Percentiles rank a stretch among this genome's conserved stretches.
phyloP scores from a whole-genome alignment of 2,113 vertebrate species.

The Steatornis caripensis region DNA sequence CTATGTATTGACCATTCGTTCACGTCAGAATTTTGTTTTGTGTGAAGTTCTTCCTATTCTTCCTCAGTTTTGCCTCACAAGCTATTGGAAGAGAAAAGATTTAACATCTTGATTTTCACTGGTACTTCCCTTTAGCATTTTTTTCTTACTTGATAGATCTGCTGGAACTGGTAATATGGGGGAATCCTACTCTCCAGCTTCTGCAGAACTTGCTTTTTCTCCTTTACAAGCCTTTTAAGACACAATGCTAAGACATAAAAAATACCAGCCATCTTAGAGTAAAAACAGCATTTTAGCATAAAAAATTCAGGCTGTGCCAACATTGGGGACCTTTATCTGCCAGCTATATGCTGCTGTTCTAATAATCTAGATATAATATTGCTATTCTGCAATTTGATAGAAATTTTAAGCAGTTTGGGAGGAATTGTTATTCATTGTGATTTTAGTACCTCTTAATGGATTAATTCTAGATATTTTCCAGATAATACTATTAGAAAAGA shows the following conservation, averaged over 20 bases:
- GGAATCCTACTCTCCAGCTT: not conserved
- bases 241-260: not conserved
- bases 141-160: not conserved
- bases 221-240: not conserved
- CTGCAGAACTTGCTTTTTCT: not conserved
- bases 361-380: not conserved
- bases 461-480: conserved; percentile 8
- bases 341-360: not conserved
- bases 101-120: not conserved
- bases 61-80: not conserved
- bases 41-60: not conserved
- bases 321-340: not conserved
- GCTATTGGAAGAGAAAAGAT: not conserved
- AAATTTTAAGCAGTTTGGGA: not conserved
- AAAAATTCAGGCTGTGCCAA: not conserved
- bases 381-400: not conserved
- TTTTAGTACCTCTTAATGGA: not conserved
- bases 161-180: not conserved
- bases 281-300: not conserved
- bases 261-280: not conserved
- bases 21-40: not conserved
- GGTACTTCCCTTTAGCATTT: not conserved
- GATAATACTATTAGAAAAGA: not conserved
- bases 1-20: not conserved
- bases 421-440: not conserved